Percentiles rank a stretch among this genome's conserved stretches.
Evolutionary conservation across 2,113 vertebrate genomes (phyloP).

Genomic region (Athene cunicularia): DNA sequence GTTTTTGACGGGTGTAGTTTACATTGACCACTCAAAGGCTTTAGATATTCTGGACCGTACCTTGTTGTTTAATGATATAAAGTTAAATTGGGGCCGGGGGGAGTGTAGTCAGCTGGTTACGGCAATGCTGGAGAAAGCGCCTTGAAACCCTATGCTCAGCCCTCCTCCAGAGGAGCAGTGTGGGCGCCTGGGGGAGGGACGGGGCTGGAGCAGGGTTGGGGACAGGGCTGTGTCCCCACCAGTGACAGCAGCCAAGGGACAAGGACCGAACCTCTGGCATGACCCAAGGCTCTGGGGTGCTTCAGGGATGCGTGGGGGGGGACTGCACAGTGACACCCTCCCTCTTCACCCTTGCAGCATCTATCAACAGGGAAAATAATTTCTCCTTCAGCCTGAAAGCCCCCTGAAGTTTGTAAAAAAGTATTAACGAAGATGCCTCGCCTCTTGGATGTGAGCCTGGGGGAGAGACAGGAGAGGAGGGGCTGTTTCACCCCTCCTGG

Average conservation of each 20-base stretch:
- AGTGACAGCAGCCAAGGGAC: background rate
- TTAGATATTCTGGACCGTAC: background rate
- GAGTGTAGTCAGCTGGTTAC: background rate
- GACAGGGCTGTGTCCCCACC: background rate
- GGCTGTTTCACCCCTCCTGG: background rate
- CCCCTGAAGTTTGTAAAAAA: background rate
- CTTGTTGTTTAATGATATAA: conserved; percentile 22
- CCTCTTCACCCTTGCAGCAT: background rate
- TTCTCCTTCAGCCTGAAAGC: background rate
- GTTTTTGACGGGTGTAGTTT: conserved; percentile 10
- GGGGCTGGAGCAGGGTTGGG: background rate
- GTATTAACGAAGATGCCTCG: accelerated
- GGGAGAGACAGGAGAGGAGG: accelerated
- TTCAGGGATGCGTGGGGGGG: background rate
- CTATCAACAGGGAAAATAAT: background rate
- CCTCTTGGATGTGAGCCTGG: background rate
- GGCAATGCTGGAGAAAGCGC: background rate
- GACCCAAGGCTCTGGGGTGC: background rate
- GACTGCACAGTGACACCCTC: accelerated
- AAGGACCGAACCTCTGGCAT: background rate
- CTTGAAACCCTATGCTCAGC: background rate
- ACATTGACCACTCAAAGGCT: conserved; percentile 30
- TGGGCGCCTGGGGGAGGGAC: background rate
- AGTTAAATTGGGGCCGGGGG: conserved; percentile 2
- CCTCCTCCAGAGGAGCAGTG: background rate